These are phyloP conservation scores for Clarias magur DNA, from an alignment of 2,113 vertebrate genomes.

Conservation along the genomic window DNA sequence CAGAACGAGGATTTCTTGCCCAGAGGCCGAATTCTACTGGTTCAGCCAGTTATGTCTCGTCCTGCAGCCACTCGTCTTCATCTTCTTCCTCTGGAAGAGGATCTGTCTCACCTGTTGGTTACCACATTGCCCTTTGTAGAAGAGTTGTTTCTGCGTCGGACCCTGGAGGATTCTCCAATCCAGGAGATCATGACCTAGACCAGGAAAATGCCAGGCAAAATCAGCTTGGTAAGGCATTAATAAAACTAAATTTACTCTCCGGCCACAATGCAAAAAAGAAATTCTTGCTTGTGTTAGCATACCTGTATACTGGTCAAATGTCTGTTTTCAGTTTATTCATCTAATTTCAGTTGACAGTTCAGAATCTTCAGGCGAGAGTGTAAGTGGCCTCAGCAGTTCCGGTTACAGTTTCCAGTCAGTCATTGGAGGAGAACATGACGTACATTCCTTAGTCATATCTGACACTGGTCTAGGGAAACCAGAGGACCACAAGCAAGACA, in stretches of 20 bases:
- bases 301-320: background rate
- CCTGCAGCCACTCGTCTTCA: slow-evolving; percentile 73
- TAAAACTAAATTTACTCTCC: background rate
- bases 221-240: slow-evolving; percentile 68
- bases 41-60: slow-evolving; percentile 71
- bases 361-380: slow-evolving; percentile 73
- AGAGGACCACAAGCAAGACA: slow-evolving; percentile 22
- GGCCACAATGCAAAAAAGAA: background rate
- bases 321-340: slow-evolving; percentile 1
- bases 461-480: slow-evolving; percentile 54
- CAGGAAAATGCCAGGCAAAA: slow-evolving; percentile 68
- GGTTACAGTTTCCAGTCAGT: slow-evolving; percentile 68
- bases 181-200: slow-evolving; percentile 69
- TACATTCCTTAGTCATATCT: slow-evolving; percentile 52
- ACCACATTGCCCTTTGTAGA: slow-evolving; percentile 56
- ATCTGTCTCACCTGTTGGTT: slow-evolving; percentile 65
- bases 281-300: background rate
- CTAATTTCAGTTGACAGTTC: slow-evolving; percentile 73
- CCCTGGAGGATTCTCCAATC: slow-evolving; percentile 54
- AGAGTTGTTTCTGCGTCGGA: slow-evolving; percentile 33
- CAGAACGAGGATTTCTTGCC: slow-evolving; percentile 49
- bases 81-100: slow-evolving; percentile 69
- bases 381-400: slow-evolving; percentile 74
- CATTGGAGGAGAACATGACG: slow-evolving; percentile 66
- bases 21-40: slow-evolving; percentile 66